Evolutionary conservation across 2,797 vertebrate genomes (phyloP).

Genomic region (Macroramphosus scolopax): DNA sequence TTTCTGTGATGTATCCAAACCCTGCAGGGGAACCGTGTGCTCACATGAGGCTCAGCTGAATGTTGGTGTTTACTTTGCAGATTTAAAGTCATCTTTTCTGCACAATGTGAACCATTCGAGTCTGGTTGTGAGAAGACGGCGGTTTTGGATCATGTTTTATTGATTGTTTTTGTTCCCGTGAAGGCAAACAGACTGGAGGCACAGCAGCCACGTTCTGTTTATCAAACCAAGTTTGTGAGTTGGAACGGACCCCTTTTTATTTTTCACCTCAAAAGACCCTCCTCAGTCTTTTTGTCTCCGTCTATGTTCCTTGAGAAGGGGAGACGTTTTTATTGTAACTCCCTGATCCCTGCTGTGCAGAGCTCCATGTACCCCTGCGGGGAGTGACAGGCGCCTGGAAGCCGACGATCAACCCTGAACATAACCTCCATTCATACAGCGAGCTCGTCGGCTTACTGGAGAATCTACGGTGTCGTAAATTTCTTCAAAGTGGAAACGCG

Average conservation of each 20-base stretch:
- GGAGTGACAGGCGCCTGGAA: not conserved
- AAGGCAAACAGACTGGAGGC: conserved; percentile 30
- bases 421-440: not conserved
- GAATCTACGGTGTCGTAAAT: no score
- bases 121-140: conserved; percentile 29
- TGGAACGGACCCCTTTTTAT: no score
- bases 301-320: not conserved
- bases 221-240: conserved; percentile 13
- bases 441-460: not conserved
- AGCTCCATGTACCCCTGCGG: not conserved
- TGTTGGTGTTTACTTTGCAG: conserved; percentile 55
- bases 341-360: not conserved
- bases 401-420: conserved; percentile 4
- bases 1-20: no score
- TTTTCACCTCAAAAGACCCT: no score
- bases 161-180: conserved; percentile 46
- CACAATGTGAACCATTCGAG: conserved; percentile 41
- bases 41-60: not conserved
- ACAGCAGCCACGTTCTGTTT: conserved; percentile 24
- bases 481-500: no score
- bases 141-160: conserved; percentile 35
- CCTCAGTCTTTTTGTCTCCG: not conserved
- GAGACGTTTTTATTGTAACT: not conserved
- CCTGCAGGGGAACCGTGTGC: no score
- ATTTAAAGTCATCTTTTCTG: conserved; percentile 45